These are phyloP conservation scores for Puffinus mauretanicus DNA, from an alignment of 2,113 vertebrate genomes.

Conservation along the genomic window DNA sequence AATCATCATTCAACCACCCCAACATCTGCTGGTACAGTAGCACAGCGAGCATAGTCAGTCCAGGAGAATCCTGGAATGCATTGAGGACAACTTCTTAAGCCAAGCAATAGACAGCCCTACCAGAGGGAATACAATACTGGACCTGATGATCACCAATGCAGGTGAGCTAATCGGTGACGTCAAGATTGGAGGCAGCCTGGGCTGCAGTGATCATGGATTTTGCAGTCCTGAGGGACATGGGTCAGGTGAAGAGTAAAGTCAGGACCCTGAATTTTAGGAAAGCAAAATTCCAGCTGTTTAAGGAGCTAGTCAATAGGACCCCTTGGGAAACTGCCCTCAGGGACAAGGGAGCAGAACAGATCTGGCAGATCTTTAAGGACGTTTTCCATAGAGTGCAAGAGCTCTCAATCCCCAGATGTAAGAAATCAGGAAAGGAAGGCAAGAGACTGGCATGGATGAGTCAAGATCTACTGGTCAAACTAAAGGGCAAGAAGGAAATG, in stretches of 20 bases:
- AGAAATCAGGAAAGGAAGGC: neutral
- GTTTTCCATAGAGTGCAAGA: neutral
- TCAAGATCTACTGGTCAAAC: neutral
- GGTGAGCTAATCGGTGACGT: fast-evolving
- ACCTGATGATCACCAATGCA: neutral
- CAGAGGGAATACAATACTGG: no score
- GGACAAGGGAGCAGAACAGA: neutral
- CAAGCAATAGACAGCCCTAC: neutral
- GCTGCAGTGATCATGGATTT: neutral
- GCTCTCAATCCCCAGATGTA: neutral
- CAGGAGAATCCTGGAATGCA: neutral
- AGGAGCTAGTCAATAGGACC: neutral
- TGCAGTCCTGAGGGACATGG: neutral
- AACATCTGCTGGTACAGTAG: neutral
- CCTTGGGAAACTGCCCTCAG: neutral
- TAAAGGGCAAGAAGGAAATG: neutral
- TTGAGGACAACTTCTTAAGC: neutral
- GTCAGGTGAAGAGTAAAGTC: neutral
- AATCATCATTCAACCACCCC: neutral
- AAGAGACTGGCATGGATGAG: neutral
- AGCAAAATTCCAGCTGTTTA: neutral
- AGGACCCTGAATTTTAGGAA: neutral
- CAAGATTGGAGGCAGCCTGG: neutral
- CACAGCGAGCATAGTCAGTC: neutral
- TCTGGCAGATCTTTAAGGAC: neutral